phyloP scores from a whole-genome alignment of 2,797 vertebrate genomes.

The Sebastes miniatus region DNA sequence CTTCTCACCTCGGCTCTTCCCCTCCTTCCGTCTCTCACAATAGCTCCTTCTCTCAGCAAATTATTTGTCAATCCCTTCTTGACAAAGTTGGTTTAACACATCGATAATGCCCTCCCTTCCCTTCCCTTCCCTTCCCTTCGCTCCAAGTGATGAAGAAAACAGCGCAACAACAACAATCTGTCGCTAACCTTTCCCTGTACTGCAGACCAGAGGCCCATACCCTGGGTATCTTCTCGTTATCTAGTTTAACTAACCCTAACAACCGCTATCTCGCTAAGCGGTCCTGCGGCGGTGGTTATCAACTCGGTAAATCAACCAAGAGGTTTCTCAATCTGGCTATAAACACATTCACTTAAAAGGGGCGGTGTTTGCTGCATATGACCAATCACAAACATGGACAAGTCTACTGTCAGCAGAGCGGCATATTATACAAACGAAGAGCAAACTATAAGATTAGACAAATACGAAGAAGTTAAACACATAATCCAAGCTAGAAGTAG shows the following conservation, averaged over 20 bases:
- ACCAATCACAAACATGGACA: background rate
- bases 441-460: background rate
- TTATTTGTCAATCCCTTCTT: constrained; percentile 35
- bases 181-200: background rate
- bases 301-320: background rate
- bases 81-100: constrained; percentile 31
- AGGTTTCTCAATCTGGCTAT: background rate
- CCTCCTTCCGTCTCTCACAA: constrained; percentile 32
- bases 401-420: background rate
- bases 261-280: too few species aligned
- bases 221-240: too few species aligned
- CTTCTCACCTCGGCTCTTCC: constrained; percentile 52
- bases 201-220: background rate
- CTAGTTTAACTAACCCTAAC: too few species aligned
- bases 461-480: background rate
- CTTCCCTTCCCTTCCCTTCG: background rate
- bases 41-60: constrained; percentile 31
- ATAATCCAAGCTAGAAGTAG: background rate
- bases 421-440: background rate
- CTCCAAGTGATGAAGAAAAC: background rate
- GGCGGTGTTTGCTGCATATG: background rate
- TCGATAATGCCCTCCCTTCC: background rate
- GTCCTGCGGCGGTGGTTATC: background rate
- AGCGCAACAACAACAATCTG: background rate
- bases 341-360: background rate